phyloP scores from a whole-genome alignment of 2,888 invertebrate species.

The Lasioglossum morio region DNA sequence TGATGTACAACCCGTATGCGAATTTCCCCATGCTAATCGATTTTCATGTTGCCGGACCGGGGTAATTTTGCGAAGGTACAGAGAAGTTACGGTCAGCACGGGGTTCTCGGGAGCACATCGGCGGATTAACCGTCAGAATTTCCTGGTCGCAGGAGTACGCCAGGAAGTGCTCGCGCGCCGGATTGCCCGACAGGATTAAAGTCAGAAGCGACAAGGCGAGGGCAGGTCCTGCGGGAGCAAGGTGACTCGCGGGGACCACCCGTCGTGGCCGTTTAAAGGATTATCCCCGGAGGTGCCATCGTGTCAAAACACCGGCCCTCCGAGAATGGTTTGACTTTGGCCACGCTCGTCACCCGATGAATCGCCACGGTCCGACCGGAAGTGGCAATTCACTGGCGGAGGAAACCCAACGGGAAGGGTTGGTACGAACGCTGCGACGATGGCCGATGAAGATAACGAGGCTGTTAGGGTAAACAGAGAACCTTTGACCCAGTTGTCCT shows the following conservation, averaged over 20 bases:
- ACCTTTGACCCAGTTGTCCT: not conserved
- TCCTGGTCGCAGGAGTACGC: constrained; percentile 40
- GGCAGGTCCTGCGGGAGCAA: constrained; percentile 52
- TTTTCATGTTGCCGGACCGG: not conserved
- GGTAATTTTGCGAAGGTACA: not conserved
- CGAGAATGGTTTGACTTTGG: constrained; percentile 78
- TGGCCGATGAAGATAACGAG: constrained; percentile 19
- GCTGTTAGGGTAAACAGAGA: constrained; percentile 14
- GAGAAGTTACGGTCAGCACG: not conserved
- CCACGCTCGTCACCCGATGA: constrained; percentile 19
- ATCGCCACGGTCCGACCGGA: not conserved
- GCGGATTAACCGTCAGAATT: constrained; percentile 68
- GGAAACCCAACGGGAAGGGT: constrained; percentile 1
- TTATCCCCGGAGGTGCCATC: constrained; percentile 81
- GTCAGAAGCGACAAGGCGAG: constrained; percentile 15
- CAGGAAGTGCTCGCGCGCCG: constrained; percentile 65
- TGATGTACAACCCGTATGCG: not conserved
- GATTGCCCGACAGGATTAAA: constrained; percentile 72
- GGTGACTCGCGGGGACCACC: constrained; percentile 74
- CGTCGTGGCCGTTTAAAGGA: constrained; percentile 81
- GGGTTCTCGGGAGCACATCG: constrained; percentile 33
- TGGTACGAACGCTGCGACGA: not conserved
- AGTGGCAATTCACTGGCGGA: constrained; percentile 3
- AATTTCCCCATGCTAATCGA: not conserved
- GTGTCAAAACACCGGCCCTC: constrained; percentile 81